Conservation (phyloP, 2,888 invertebrate genomes). For the Copidosoma aretas region DNA sequence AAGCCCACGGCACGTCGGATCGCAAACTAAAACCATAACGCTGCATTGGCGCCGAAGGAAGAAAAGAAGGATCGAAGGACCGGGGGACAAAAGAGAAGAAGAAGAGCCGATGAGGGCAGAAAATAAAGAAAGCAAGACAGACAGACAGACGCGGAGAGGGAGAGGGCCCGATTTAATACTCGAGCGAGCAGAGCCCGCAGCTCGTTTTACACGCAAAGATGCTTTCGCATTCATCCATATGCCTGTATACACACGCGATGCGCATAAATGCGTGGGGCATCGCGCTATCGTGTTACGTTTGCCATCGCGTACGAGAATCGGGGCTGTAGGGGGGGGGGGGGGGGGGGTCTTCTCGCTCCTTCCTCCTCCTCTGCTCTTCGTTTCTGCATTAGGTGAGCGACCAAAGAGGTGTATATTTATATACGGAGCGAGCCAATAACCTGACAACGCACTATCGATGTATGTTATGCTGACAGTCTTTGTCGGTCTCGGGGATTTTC, state of each 20-base stretch:
- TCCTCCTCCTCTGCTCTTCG: background rate
- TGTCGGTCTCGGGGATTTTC: conserved; percentile 40
- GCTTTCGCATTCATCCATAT: conserved; percentile 60
- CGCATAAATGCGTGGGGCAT: background rate
- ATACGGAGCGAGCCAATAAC: conserved; percentile 40
- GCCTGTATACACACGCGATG: no score
- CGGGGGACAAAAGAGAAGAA: conserved; percentile 7
- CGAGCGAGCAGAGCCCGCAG: conserved; percentile 56
- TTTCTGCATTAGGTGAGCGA: no score
- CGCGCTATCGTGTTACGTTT: conserved; percentile 59
- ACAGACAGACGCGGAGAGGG: no score
- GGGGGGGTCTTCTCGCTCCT: no score
- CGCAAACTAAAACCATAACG: no score
- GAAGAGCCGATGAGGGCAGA: conserved; percentile 4
- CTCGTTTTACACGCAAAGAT: conserved; percentile 62
- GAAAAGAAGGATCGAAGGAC: background rate
- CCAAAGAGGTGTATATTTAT: no score
- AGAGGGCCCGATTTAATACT: conserved; percentile 60
- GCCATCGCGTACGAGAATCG: background rate
- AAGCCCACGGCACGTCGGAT: no score
- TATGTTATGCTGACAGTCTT: conserved; percentile 52
- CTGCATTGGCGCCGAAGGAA: background rate
- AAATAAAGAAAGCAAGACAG: conserved; percentile 10
- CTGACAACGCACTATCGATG: conserved; percentile 52
- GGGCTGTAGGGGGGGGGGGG: no score